A percentile compares a stretch with the other conserved stretches of the same genome.
Conservation (phyloP, 2,797 vertebrate species). For the Lerista edwardsae region DNA sequence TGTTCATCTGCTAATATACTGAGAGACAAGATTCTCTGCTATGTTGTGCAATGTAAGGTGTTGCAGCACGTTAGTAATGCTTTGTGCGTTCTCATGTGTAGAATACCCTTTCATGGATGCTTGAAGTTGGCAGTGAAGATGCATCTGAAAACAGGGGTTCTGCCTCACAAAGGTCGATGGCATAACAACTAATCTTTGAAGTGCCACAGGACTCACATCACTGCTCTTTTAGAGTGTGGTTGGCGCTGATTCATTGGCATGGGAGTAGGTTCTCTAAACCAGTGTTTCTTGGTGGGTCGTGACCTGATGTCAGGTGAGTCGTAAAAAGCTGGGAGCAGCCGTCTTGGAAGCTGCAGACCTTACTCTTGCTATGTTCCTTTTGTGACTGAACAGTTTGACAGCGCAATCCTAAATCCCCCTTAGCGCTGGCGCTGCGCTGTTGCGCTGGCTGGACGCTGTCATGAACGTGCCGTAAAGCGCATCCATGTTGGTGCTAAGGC, state of each 20-base stretch:
- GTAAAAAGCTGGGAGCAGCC: too few relatives aligned
- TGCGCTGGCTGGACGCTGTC: too few relatives aligned
- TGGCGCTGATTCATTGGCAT: not conserved
- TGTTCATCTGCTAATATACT: not conserved
- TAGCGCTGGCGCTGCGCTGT: too few relatives aligned
- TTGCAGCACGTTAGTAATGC: not conserved
- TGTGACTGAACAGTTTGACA: too few relatives aligned
- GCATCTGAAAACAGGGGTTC: not conserved
- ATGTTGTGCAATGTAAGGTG: not conserved
- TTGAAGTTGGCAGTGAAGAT: not conserved
- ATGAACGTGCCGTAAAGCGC: too few relatives aligned
- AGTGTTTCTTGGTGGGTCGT: too few relatives aligned
- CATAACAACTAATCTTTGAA: not conserved
- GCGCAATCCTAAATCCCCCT: too few relatives aligned
- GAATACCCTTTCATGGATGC: not conserved
- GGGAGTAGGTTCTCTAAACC: constrained; percentile 12
- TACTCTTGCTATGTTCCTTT: too few relatives aligned
- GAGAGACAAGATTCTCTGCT: constrained; percentile 18
- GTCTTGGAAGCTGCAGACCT: too few relatives aligned
- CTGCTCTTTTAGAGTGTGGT: not conserved
- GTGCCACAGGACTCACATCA: too few relatives aligned
- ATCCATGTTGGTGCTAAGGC: too few relatives aligned
- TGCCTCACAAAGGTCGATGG: not conserved
- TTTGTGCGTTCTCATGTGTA: not conserved
- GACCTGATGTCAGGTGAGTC: too few relatives aligned